Percentiles rank a stretch among this genome's conserved stretches.
Evolutionary conservation across 2,797 vertebrate genomes (phyloP).

Genomic region (Dipus sagitta): DNA sequence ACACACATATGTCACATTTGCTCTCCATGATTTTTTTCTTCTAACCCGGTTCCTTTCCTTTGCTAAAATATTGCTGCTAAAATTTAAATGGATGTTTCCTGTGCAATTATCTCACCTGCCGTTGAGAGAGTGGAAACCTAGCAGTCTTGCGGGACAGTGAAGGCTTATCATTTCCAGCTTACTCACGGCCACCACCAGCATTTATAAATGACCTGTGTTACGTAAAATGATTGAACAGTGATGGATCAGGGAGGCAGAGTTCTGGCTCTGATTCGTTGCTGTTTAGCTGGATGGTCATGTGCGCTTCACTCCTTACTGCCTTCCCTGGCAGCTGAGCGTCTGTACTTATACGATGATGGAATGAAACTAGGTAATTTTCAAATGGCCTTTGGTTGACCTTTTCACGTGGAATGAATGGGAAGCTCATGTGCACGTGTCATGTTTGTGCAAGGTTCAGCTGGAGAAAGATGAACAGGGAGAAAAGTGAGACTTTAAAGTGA

Average conservation of each 20-base stretch:
- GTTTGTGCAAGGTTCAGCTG: neutral
- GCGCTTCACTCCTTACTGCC: neutral
- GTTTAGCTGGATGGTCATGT: neutral
- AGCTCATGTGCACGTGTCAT: neutral
- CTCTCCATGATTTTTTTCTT: neutral
- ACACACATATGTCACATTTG: neutral
- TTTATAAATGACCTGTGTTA: conserved; percentile 22
- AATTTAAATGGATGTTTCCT: neutral
- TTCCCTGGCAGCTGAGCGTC: neutral
- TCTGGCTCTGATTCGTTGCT: neutral
- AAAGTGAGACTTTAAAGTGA: neutral
- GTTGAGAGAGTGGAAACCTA: neutral
- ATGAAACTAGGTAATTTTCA: neutral
- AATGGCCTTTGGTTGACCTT: neutral
- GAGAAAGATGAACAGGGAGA: neutral
- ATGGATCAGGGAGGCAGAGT: neutral
- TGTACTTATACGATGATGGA: neutral
- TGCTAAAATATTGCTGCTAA: conserved; percentile 38
- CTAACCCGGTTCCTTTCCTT: neutral
- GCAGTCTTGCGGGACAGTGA: neutral
- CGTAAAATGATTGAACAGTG: neutral
- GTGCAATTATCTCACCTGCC: neutral
- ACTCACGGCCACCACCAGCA: neutral
- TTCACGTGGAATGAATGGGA: neutral
- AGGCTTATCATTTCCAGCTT: neutral